Evolutionary conservation across 2,888 invertebrate species (phyloP).

Genomic region (Thymelicus sylvestris): DNA sequence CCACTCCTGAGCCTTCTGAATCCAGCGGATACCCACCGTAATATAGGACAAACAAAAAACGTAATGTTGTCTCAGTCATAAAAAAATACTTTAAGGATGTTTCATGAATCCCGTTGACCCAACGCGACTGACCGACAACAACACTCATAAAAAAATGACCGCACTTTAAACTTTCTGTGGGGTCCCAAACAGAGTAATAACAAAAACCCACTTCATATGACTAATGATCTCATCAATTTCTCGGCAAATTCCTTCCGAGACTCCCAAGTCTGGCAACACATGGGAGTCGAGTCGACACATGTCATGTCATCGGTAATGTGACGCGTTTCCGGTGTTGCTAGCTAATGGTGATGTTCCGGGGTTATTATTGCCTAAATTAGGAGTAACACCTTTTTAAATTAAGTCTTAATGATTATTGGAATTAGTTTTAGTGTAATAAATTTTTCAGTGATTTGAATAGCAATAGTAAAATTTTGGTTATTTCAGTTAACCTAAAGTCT

Average conservation of each 20-base stretch:
- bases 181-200: slow-evolving; percentile 58
- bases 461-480: too few relatives aligned
- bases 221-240: slow-evolving; percentile 80
- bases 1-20: too few relatives aligned
- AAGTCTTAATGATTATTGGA: slow-evolving; percentile 18
- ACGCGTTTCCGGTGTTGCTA: slow-evolving; percentile 64
- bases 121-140: slow-evolving; percentile 17
- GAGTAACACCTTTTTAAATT: slow-evolving; percentile 27
- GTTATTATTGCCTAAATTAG: slow-evolving; percentile 22
- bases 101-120: slow-evolving; percentile 15
- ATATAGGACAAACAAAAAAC: too few relatives aligned
- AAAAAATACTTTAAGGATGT: background rate
- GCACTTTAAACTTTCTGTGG: slow-evolving; percentile 53
- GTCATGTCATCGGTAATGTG: slow-evolving; percentile 69
- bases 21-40: too few relatives aligned
- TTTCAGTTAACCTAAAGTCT: too few relatives aligned
- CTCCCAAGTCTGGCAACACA: slow-evolving; percentile 60
- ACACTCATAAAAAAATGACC: slow-evolving; percentile 20
- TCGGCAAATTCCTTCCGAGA: slow-evolving; percentile 61
- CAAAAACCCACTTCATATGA: slow-evolving; percentile 65
- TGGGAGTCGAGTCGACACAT: slow-evolving; percentile 63
- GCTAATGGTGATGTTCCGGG: slow-evolving; percentile 47
- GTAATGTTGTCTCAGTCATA: background rate
- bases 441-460: background rate
- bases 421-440: slow-evolving; percentile 2